Base-by-base conservation (phyloP, 2,888 invertebrate genomes). In the Nephrotoma flavescens region DNA sequence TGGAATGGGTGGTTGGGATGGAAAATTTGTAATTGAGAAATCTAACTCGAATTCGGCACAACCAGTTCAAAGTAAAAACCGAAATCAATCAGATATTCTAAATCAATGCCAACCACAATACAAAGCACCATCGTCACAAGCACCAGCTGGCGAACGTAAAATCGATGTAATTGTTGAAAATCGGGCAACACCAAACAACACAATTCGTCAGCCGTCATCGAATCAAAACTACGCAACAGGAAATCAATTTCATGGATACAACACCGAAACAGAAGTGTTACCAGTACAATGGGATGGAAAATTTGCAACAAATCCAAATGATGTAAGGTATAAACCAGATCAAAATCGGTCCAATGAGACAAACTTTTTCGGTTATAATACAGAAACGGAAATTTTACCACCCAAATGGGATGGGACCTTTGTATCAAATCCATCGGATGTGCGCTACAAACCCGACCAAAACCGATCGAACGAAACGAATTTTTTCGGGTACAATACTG, bases 1-100 rank as follows among this genome's bases (percentile, higher is more conserved):
- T 87, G 91, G 91, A 88, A 91, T 91, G 87, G 91, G 91, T 88
- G 92, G 92, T 83, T 92, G 92, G 92, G 90, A 92, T 88, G 92
- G 92, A 2, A 90, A 90, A 88, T 92, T 92, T 87, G 88, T 89
- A 42, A 12, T 86, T 6, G 42, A 57, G n/a, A 52, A 52, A 9
- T 15, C 52, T 0, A n/a, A 41, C 6, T n/a, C 57, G 15, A 86
- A 52, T n/a, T 4, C 42, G 15, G 6, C 7, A 15, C 41, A 41
- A 41, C 86, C 42, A 57, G n/a, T 41, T 5, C 15, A 52, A 86
- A 41, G 7, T 15, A 2, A 84, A 84, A 47, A 42, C 83, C 15
- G 41, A 0, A 19, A 44, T 41, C 83, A 83, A 1, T 42, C 42
- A 15, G 6, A 44, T 45, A 45, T 83, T 71, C 15, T 42, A 41